A percentile compares a stretch with the other conserved stretches of the same genome.
These are phyloP conservation scores for Dusona sp. DNA, from an alignment of 2,888 invertebrate genomes.

Conservation along the genomic window DNA sequence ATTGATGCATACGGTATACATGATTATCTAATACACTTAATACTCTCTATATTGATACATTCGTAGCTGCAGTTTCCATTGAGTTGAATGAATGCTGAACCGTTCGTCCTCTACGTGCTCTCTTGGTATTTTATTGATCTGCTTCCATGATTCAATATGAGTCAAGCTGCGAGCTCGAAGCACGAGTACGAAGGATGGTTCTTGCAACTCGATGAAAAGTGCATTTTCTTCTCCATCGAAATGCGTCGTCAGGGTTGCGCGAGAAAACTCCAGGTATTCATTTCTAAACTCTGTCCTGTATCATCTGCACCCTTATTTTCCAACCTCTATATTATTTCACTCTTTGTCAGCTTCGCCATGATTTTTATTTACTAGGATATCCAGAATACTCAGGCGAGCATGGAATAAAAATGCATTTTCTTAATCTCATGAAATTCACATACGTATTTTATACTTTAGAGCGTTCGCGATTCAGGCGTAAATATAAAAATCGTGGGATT, in stretches of 20 bases:
- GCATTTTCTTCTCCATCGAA: slow-evolving; percentile 72
- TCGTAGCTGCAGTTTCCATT: slow-evolving; percentile 81
- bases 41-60: slow-evolving; percentile 49
- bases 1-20: slow-evolving; percentile 34
- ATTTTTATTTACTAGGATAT: not conserved
- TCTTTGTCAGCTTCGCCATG: not conserved
- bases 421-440: not conserved
- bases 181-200: slow-evolving; percentile 69
- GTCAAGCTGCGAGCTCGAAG: not conserved
- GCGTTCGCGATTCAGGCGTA: not conserved
- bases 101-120: slow-evolving; percentile 42
- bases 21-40: slow-evolving; percentile 61
- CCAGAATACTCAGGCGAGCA: not conserved
- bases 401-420: slow-evolving; percentile 20
- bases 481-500: slow-evolving; percentile 33
- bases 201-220: slow-evolving; percentile 84
- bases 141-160: not conserved
- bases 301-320: slow-evolving; percentile 15
- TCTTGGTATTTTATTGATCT: slow-evolving; percentile 29
- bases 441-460: not conserved
- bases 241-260: slow-evolving; percentile 67
- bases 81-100: slow-evolving; percentile 77
- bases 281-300: slow-evolving; percentile 1
- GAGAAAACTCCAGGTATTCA: slow-evolving; percentile 59
- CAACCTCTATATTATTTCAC: not conserved